Conservation (phyloP, 2,797 vertebrate genomes). For the Amblyopsis hoosieri region DNA sequence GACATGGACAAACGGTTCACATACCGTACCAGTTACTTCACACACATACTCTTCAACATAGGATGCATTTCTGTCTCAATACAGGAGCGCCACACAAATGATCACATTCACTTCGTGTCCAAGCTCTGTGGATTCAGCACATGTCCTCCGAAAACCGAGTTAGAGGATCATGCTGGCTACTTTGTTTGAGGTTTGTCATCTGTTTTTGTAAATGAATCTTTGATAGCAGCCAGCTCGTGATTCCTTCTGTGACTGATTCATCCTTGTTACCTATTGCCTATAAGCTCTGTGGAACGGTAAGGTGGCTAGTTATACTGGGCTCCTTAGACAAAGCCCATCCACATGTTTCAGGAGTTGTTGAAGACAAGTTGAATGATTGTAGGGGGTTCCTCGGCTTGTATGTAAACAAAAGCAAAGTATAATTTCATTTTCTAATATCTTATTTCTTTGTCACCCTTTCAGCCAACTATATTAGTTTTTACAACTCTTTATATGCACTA, state of each 20-base stretch:
- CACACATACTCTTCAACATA: slow-evolving; percentile 23
- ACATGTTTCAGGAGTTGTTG: slow-evolving; percentile 10
- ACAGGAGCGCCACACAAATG: slow-evolving; percentile 42
- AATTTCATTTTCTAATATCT: slow-evolving; percentile 9
- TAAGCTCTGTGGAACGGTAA: slow-evolving; percentile 20
- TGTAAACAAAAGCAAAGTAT: slow-evolving; percentile 5
- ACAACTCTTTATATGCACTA: slow-evolving; percentile 2
- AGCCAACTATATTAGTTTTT: background rate
- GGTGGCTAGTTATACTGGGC: slow-evolving; percentile 5
- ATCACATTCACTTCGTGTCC: slow-evolving; percentile 30
- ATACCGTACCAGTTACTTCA: slow-evolving; percentile 3
- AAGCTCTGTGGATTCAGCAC: slow-evolving; percentile 41
- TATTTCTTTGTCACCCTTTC: slow-evolving; percentile 8
- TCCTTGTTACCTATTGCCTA: slow-evolving; percentile 11
- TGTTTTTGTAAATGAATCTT: slow-evolving; percentile 28
- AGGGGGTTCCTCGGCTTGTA: background rate
- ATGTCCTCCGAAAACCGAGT: slow-evolving; percentile 31
- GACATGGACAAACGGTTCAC: slow-evolving; percentile 9
- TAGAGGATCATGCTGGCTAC: slow-evolving; percentile 33
- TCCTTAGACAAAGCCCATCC: slow-evolving; percentile 11
- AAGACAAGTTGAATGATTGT: slow-evolving; percentile 4
- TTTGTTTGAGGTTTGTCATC: slow-evolving; percentile 39
- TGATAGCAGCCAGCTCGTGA: slow-evolving; percentile 19
- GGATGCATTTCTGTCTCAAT: slow-evolving; percentile 31
- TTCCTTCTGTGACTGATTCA: slow-evolving; percentile 17